phyloP scores from a whole-genome alignment of 2,888 invertebrate genomes.

The Eueremaeus valkanovi region DNA sequence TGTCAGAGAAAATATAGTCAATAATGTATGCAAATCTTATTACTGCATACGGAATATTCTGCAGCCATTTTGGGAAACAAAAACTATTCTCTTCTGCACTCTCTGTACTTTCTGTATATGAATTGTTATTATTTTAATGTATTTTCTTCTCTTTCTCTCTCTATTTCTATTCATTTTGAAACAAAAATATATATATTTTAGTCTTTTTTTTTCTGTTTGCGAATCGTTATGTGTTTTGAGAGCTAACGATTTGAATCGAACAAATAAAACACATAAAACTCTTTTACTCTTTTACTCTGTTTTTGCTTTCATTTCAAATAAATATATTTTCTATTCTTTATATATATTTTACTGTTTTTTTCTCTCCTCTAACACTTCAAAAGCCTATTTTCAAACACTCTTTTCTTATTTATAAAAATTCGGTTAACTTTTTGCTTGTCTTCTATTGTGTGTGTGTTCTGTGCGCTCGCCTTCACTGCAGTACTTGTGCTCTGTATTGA shows the following conservation, averaged over 20 bases:
- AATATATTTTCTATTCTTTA: no score
- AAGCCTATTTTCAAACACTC: background rate
- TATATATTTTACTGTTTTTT: no score
- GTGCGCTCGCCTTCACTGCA: background rate
- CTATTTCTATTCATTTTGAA: background rate
- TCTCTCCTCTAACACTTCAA: no score
- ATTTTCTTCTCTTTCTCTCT: background rate
- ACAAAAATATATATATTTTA: no score
- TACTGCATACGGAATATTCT: background rate
- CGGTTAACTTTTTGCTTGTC: background rate
- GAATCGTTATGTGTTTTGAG: background rate
- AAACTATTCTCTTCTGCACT: no score
- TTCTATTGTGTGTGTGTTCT: background rate
- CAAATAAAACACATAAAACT: background rate
- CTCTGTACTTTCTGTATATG: no score
- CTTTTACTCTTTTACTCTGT: background rate
- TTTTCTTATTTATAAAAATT: background rate
- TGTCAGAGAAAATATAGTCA: no score
- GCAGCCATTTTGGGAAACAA: constrained; percentile 6
- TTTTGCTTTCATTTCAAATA: background rate
- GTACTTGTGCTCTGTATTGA: background rate
- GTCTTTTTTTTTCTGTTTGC: no score
- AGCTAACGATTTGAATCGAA: constrained; percentile 1
- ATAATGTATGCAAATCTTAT: background rate
- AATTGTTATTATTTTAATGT: constrained; percentile 13